Conservation (phyloP, 2,797 vertebrate species). For the Microchirus variegatus region DNA sequence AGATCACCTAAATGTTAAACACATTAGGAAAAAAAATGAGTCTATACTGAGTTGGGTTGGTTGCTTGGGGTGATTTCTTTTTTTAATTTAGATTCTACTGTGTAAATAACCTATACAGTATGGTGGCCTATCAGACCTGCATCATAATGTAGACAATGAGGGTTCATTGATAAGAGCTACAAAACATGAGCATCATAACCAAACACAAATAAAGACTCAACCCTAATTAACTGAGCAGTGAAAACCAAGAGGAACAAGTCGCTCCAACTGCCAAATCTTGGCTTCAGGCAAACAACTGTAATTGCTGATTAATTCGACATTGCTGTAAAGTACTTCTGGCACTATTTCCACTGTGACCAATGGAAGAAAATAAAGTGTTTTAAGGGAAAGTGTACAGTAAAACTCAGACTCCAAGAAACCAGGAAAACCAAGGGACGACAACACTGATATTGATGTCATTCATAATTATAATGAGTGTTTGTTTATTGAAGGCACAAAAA, state of each 20-base stretch:
- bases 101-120: neutral
- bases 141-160: neutral
- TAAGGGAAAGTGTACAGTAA: neutral
- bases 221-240: slow-evolving; percentile 9
- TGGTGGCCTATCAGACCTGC: neutral
- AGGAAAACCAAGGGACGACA: neutral
- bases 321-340: neutral
- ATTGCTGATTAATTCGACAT: slow-evolving; percentile 5
- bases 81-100: neutral
- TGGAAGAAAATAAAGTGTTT: no score
- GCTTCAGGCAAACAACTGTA: slow-evolving; percentile 1
- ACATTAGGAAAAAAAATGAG: neutral
- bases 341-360: neutral
- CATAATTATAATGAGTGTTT: no score
- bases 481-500: no score
- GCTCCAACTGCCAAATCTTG: slow-evolving; percentile 1
- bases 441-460: neutral
- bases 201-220: neutral
- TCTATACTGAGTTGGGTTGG: neutral
- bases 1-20: neutral
- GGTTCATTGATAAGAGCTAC: neutral
- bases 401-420: no score
- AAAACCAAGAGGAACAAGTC: neutral
- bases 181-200: neutral
- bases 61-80: neutral